Base-by-base conservation (phyloP, 2,888 invertebrate genomes). In the Laothoe populi region DNA sequence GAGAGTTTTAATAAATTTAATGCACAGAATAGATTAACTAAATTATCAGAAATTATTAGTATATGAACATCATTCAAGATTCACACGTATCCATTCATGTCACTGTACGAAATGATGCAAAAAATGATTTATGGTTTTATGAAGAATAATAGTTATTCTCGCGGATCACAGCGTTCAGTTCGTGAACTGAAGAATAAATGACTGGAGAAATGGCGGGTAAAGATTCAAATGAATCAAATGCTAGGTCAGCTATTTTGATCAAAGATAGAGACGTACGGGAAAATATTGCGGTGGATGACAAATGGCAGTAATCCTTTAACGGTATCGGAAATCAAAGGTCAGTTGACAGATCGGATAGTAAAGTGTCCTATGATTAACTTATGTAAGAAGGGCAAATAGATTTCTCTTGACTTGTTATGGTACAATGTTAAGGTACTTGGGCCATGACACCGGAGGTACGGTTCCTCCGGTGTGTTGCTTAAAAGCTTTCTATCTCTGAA, bases 81-180 rank as follows among this genome's bases (percentile, higher is more conserved):
- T 48, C 8, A 24, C 13, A 48, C n/a, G 24, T 13, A n/a, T 24
- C 24, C 59, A 46, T 59, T 23, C 42, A 21, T 31, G 2, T 61
- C 44, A 3, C 8, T 61, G 21, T 49, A 53, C 44, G 19, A 61
- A 64, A 61, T 61, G 61, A 44, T 64, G 63, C 61, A 59, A 38
- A 57, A 13, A 10, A n/a, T 64, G 63, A 61, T 61, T 61, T 46
- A 64, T 42, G 31, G 61, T 11, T 46, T 23, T 53, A 38, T 21
- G 46, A 46, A 16, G 23, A 57, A n/a, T 62, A 62, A 40, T 48
- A 38, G 57, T 23, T 23, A 7, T 31, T 57, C 10, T 24, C 38
- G 19, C 57, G 16, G 38, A 16, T 13, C 46, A 57, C 23, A 57
- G 40, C 40, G 4, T 24, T 11, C 61, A 11, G 40, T 42, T 42